A percentile compares a stretch with the other conserved stretches of the same genome.
phyloP scores from a whole-genome alignment of 2,113 vertebrate species.

The Butorides virescens region DNA sequence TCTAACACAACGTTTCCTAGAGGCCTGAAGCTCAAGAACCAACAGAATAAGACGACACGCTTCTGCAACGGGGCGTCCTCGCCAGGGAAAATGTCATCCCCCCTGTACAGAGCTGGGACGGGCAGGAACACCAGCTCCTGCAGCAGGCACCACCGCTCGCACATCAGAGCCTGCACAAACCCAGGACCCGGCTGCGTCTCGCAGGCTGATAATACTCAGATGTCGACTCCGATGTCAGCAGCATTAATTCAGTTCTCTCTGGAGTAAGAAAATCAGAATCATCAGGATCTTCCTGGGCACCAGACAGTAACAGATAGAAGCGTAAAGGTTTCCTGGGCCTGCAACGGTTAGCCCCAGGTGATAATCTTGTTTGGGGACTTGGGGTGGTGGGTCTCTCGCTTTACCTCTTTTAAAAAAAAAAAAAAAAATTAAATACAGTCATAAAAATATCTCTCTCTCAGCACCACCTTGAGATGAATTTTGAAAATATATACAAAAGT shows the following conservation, averaged over 20 bases:
- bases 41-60: not conserved
- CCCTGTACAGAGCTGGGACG: not conserved
- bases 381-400: not conserved
- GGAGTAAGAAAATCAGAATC: not conserved
- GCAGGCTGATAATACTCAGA: not conserved
- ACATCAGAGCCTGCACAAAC: rapidly evolving
- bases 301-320: not conserved
- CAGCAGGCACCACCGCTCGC: not conserved
- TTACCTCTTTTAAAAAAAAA: not conserved
- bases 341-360: not conserved
- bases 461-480: not conserved
- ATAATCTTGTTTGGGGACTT: not conserved
- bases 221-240: not conserved
- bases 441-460: not conserved
- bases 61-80: not conserved
- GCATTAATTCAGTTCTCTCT: not conserved
- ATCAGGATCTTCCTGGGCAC: not conserved
- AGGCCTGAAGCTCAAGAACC: not conserved
- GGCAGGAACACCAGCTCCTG: not conserved
- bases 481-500: not conserved
- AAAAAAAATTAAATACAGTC: not conserved
- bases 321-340: not conserved
- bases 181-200: not conserved
- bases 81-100: not conserved
- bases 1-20: not conserved